phyloP scores from a whole-genome alignment of 2,113 vertebrate genomes.

The Mionectes macconnelli region DNA sequence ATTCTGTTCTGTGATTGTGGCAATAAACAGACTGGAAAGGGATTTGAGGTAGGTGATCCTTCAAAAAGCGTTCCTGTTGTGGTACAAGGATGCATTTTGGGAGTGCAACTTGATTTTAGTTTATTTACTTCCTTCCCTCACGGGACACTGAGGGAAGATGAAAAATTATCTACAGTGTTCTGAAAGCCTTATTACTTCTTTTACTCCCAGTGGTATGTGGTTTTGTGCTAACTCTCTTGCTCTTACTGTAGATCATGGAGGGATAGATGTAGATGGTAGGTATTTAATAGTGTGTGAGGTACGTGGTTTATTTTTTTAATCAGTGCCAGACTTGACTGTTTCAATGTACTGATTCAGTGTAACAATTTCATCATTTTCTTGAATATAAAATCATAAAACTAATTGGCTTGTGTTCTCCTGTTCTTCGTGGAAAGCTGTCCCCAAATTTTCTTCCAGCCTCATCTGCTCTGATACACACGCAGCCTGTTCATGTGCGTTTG shows the following conservation, averaged over 20 bases:
- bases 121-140: not conserved
- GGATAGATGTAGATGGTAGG: not conserved
- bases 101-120: not conserved
- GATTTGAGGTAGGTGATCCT: not conserved
- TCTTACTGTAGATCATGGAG: not conserved
- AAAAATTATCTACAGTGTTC: not conserved
- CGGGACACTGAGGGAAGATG: not conserved
- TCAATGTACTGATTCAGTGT: not conserved
- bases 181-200: not conserved
- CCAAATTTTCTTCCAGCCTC: not conserved
- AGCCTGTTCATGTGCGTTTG: not conserved
- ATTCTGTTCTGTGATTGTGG: not conserved
- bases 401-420: not conserved
- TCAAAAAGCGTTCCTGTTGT: not conserved
- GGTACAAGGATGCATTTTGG: not conserved
- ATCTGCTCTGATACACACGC: not conserved
- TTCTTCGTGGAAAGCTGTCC: not conserved
- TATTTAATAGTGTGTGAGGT: not conserved
- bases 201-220: not conserved
- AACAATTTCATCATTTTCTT: rapidly evolving
- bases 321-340: not conserved
- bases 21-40: not conserved
- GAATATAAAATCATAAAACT: not conserved
- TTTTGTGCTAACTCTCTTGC: not conserved
- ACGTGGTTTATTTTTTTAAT: not conserved